These are phyloP conservation scores for Oxystoma pomonae DNA, from an alignment of 2,888 invertebrate genomes.

Conservation along the genomic window DNA sequence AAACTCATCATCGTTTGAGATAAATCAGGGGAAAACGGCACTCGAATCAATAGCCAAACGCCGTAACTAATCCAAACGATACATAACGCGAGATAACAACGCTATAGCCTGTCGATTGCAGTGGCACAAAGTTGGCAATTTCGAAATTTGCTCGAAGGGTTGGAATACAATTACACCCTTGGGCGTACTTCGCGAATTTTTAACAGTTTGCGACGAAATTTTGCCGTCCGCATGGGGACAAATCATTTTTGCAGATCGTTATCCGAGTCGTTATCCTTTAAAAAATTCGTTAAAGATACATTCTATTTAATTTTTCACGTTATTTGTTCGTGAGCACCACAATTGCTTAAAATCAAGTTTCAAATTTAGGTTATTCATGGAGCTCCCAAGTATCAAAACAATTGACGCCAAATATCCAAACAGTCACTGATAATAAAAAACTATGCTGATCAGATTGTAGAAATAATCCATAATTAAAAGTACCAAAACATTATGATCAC, in stretches of 20 bases:
- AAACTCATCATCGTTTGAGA: conserved; percentile 9
- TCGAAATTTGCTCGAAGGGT: not conserved
- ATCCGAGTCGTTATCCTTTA: too few species aligned
- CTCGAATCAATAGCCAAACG: conserved; percentile 38
- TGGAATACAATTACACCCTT: not conserved
- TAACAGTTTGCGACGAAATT: not conserved
- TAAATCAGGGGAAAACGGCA: conserved; percentile 16
- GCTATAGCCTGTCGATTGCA: conserved; percentile 5
- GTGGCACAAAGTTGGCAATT: not conserved
- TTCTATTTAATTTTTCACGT: too few species aligned
- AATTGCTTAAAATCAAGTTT: too few species aligned
- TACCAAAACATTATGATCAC: too few species aligned
- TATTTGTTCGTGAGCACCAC: too few species aligned
- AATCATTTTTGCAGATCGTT: not conserved
- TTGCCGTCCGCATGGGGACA: not conserved
- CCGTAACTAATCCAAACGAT: conserved; percentile 36
- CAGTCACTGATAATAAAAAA: too few species aligned
- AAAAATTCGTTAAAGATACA: too few species aligned
- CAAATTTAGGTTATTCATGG: too few species aligned
- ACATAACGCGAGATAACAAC: conserved; percentile 36
- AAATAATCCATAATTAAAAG: too few species aligned
- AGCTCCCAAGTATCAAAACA: too few species aligned
- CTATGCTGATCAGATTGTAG: too few species aligned
- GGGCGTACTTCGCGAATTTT: not conserved
- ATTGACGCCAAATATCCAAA: too few species aligned